phyloP scores from a whole-genome alignment of 2,888 invertebrate genomes.

The Empis livida region DNA sequence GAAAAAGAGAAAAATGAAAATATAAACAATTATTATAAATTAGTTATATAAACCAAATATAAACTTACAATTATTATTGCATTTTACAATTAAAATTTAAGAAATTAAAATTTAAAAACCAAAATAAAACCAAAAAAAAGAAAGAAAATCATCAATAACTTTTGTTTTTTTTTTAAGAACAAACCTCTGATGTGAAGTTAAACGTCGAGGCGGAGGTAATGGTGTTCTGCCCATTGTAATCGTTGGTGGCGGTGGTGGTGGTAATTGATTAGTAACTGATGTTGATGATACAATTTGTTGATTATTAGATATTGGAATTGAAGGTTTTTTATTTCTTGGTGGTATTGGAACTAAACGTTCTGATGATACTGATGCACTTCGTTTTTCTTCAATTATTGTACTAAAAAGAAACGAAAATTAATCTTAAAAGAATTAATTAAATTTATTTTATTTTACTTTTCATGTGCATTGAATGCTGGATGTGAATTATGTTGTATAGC shows the following conservation, averaged over 20 bases:
- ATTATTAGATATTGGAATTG: conserved; percentile 9
- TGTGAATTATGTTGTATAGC: conserved; percentile 13
- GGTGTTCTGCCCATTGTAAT: conserved; percentile 23
- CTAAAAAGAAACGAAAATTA: conserved; percentile 2
- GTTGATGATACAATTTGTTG: neutral
- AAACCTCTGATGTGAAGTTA: conserved; percentile 28
- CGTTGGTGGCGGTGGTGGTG: conserved; percentile 16
- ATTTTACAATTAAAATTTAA: neutral
- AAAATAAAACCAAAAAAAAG: no score
- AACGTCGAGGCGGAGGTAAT: conserved; percentile 26
- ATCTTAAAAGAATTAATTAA: no score
- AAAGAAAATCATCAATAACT: neutral
- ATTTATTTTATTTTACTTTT: conserved; percentile 18
- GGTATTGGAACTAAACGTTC: conserved; percentile 26
- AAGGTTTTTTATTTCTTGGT: conserved; percentile 26
- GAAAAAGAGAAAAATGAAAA: no score
- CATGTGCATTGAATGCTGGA: conserved; percentile 17
- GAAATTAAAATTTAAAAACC: no score
- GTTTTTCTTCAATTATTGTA: conserved; percentile 19
- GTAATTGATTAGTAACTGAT: conserved; percentile 2
- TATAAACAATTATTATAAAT: neutral
- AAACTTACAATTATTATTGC: no score
- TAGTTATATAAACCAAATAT: no score
- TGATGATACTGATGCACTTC: conserved; percentile 27
- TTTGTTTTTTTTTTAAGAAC: conserved; percentile 11